Conservation (phyloP, 2,113 vertebrate species). For the Sphaerodactylus townsendi region DNA sequence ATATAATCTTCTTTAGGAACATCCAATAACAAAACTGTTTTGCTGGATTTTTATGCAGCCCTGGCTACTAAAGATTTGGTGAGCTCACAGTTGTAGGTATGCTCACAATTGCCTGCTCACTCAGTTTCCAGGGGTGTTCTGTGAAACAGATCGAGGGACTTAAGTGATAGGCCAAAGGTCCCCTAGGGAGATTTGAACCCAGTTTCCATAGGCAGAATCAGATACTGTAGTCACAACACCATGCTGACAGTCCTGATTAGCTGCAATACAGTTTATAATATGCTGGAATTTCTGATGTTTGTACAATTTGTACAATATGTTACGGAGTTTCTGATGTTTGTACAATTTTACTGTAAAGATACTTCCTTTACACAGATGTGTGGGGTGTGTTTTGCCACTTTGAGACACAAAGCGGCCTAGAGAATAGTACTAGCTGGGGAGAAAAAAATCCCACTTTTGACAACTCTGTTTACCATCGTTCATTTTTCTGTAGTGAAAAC, state of each 20-base stretch:
- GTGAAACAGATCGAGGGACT: no score
- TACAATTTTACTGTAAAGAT: background rate
- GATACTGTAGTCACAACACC: no score
- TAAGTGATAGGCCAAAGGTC: no score
- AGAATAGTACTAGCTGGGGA: background rate
- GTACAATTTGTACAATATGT: no score
- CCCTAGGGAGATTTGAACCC: no score
- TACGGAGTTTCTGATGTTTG: background rate
- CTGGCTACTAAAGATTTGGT: no score
- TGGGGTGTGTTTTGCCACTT: background rate
- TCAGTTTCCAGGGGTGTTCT: no score
- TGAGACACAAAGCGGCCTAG: background rate
- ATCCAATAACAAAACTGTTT: background rate
- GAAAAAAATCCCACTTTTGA: background rate
- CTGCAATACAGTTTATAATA: background rate
- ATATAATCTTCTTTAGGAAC: background rate
- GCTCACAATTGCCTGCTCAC: no score
- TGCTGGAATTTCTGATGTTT: background rate
- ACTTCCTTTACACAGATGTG: background rate
- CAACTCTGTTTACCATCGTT: constrained; percentile 6
- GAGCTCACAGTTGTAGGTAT: no score
- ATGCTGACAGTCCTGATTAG: background rate
- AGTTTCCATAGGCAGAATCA: no score
- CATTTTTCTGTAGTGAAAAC: background rate
- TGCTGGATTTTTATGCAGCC: no score